Evolutionary conservation across 2,113 vertebrate species (phyloP).

Genomic region (Arizona elegans): DNA sequence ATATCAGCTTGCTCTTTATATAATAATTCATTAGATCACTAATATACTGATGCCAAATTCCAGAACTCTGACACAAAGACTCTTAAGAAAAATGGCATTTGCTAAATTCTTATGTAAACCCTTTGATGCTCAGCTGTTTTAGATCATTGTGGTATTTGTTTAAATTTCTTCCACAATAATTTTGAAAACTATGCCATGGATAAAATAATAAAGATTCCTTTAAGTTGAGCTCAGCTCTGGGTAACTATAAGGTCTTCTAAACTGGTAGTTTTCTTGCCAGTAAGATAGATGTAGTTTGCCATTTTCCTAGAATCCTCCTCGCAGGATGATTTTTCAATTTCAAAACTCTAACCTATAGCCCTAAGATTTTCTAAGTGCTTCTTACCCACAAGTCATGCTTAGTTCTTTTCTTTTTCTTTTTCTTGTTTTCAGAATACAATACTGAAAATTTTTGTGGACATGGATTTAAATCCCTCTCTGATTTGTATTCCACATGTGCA

Average conservation of each 20-base stretch:
- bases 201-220: background rate
- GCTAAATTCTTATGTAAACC: constrained; percentile 12
- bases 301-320: background rate
- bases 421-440: background rate
- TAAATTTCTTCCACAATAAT: background rate
- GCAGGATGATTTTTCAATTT: background rate
- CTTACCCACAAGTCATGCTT: background rate
- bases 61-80: constrained; percentile 1
- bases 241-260: background rate
- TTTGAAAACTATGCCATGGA: background rate
- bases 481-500: background rate
- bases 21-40: constrained; percentile 20
- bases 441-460: background rate
- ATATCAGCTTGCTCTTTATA: constrained; percentile 9
- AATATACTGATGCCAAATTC: background rate
- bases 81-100: background rate
- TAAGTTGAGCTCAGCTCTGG: background rate
- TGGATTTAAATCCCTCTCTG: background rate
- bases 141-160: background rate
- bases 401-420: background rate
- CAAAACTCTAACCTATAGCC: background rate
- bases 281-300: background rate
- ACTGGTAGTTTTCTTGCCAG: background rate
- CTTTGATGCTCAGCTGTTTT: background rate
- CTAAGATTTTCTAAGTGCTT: background rate